Evolutionary conservation across 1,140 invertebrate species (phyloP).

Genomic region (Aphelinus atriplicis): DNA sequence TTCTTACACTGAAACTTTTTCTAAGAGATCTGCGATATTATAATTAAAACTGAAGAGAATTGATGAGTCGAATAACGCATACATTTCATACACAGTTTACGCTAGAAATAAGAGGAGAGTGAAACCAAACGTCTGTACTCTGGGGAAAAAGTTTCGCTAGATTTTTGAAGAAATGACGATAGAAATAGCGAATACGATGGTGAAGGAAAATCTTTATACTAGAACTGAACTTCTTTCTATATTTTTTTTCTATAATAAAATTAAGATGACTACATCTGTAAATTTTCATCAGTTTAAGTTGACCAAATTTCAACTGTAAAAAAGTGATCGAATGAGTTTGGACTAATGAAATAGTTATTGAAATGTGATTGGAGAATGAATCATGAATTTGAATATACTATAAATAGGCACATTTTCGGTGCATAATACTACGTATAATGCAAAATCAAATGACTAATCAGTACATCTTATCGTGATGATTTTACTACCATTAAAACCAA

Average conservation of each 20-base stretch:
- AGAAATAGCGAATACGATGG: no score
- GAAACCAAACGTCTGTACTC: conserved; percentile 27
- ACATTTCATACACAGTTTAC: background rate
- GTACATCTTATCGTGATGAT: background rate
- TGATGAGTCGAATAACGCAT: background rate
- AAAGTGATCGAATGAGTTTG: no score
- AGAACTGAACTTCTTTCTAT: no score
- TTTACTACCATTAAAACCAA: background rate
- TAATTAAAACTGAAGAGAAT: background rate
- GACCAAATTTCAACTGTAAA: no score
- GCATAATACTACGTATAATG: background rate
- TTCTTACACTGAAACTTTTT: background rate
- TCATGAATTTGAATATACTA: no score
- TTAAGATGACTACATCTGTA: no score
- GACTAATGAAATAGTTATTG: no score
- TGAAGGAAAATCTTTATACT: no score
- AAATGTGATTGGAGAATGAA: no score
- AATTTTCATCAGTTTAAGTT: no score
- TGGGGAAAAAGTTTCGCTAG: background rate
- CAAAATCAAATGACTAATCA: background rate
- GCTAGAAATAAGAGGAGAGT: background rate
- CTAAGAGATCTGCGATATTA: conserved; percentile 2
- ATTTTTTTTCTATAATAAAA: no score
- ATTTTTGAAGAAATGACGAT: background rate
- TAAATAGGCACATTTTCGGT: no score